phyloP scores from a whole-genome alignment of 2,888 invertebrate genomes.

The Cryptosula pallasiana region DNA sequence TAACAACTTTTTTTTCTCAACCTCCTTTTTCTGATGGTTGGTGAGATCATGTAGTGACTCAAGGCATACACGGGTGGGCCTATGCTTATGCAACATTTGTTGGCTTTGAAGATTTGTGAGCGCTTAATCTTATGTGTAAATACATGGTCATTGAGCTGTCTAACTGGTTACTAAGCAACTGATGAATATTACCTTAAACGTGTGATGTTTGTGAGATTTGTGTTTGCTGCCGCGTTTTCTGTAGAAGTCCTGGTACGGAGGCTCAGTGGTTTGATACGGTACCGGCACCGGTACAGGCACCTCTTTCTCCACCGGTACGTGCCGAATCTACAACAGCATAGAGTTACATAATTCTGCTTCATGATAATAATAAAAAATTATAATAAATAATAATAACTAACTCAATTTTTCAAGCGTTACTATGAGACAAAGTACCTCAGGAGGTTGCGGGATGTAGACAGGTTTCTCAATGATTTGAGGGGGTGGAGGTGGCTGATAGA shows the following conservation, averaged over 20 bases:
- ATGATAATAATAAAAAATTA: no score
- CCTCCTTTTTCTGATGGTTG: neutral
- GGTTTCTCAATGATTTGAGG: slow-evolving; percentile 5
- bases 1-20: neutral
- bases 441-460: slow-evolving; percentile 3
- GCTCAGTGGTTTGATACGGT: neutral
- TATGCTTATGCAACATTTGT: no score
- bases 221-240: neutral
- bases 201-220: slow-evolving; percentile 2
- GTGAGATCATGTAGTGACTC: neutral
- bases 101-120: no score
- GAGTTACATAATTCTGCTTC: no score
- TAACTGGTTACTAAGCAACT: neutral
- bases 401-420: no score
- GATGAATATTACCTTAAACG: slow-evolving; percentile 7
- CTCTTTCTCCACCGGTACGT: neutral
- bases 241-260: no score
- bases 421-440: no score
- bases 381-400: no score
- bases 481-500: slow-evolving; percentile 20
- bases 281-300: slow-evolving; percentile 10
- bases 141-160: no score
- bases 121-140: no score
- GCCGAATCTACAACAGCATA: neutral
- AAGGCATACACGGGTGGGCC: no score